Conservation (phyloP, 2,113 vertebrate species). For the Phalacrocorax brasilianus region DNA sequence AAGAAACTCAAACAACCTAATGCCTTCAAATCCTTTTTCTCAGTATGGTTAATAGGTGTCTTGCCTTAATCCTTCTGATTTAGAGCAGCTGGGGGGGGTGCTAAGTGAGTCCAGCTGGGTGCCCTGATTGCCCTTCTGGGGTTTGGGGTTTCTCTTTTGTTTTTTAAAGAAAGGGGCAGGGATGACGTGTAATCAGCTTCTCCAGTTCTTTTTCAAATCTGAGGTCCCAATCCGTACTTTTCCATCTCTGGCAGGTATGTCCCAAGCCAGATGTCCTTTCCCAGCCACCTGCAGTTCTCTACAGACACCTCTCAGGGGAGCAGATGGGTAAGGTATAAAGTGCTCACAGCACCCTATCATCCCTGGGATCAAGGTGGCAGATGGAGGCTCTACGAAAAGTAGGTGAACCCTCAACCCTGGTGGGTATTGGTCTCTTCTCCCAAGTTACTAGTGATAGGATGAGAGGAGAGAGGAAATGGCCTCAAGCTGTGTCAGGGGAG, state of each 20-base stretch:
- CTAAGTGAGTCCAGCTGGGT: background rate
- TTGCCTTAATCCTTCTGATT: background rate
- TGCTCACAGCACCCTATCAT: background rate
- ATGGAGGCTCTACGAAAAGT: too few species aligned
- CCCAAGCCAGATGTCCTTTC: background rate
- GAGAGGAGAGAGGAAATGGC: too few species aligned
- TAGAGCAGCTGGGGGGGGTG: background rate
- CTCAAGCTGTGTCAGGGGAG: too few species aligned
- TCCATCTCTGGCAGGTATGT: background rate
- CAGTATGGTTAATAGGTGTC: background rate
- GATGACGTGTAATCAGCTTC: background rate
- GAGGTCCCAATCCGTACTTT: background rate
- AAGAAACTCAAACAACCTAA: background rate
- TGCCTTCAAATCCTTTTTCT: background rate
- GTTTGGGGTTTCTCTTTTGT: background rate
- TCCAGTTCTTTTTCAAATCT: background rate
- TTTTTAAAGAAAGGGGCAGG: too few species aligned
- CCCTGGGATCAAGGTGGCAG: too few species aligned
- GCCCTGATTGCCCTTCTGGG: background rate
- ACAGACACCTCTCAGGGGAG: background rate
- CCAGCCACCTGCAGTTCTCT: background rate
- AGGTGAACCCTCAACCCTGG: too few species aligned
- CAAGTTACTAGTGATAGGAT: too few species aligned
- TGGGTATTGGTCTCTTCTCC: too few species aligned
- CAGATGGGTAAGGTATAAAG: background rate